These are phyloP conservation scores for Malurus splendens DNA, from an alignment of 2,797 vertebrate genomes.

Conservation along the genomic window DNA sequence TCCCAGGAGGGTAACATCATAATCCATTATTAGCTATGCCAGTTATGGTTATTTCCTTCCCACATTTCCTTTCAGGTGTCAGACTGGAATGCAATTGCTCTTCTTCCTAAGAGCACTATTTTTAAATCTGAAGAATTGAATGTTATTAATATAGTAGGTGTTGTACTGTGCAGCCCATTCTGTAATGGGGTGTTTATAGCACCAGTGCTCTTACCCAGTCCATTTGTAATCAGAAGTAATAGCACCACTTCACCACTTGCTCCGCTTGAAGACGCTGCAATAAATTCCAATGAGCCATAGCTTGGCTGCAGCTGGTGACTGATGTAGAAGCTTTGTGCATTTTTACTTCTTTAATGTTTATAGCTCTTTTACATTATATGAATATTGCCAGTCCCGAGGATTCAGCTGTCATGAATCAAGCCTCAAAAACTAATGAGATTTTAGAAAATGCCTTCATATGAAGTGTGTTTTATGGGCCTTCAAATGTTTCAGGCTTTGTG, in stretches of 20 bases:
- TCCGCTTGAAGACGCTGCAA: conserved; percentile 24
- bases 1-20: conserved; percentile 21
- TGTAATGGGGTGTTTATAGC: conserved; percentile 31
- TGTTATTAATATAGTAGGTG: conserved; percentile 34
- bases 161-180: conserved; percentile 10
- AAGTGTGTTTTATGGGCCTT: not conserved
- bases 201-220: conserved; percentile 10
- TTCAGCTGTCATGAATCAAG: conserved; percentile 13
- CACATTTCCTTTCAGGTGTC: conserved; percentile 49
- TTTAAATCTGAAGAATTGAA: conserved; percentile 15
- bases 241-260: conserved; percentile 23
- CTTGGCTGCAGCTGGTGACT: conserved; percentile 19
- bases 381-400: conserved; percentile 10
- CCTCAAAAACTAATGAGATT: conserved; percentile 10
- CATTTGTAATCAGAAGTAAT: conserved; percentile 51
- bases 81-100: conserved; percentile 10
- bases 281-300: conserved; percentile 44
- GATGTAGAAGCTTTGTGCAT: conserved; percentile 7
- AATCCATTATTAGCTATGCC: conserved; percentile 43
- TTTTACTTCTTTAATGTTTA: conserved; percentile 45
- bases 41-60: conserved; percentile 50
- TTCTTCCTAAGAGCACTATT: conserved; percentile 39
- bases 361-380: conserved; percentile 26
- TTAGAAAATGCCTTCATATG: not conserved
- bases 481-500: not conserved